These are phyloP conservation scores for Elmis aenea DNA, from an alignment of 2,888 invertebrate genomes.

Conservation along the genomic window DNA sequence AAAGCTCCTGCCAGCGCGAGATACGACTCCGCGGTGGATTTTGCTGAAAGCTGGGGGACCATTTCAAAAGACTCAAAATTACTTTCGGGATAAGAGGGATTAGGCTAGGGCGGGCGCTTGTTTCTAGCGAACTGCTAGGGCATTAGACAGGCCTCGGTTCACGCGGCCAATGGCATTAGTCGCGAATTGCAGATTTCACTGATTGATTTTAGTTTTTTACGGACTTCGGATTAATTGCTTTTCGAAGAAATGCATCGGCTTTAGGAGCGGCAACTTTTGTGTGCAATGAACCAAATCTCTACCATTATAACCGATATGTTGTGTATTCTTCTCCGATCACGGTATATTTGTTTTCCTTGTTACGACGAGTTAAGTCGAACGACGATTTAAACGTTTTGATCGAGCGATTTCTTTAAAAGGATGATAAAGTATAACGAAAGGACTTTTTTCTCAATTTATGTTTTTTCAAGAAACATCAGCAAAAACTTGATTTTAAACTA, in stretches of 20 bases:
- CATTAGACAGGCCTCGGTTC: conserved; percentile 43
- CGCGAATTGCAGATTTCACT: conserved; percentile 41
- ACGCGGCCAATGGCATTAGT: conserved; percentile 41
- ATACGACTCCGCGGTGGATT: conserved; percentile 44
- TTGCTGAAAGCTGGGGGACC: conserved; percentile 46
- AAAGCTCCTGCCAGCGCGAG: conserved; percentile 38
- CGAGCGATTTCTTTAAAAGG: no score
- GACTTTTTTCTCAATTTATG: no score
- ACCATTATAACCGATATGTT: no score
- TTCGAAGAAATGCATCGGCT: conserved; percentile 25
- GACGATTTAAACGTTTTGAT: no score
- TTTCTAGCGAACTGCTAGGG: conserved; percentile 39
- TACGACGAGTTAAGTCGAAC: no score
- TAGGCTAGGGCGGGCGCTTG: conserved; percentile 49
- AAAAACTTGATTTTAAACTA: no score
- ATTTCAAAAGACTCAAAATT: conserved; percentile 60
- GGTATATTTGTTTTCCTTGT: no score
- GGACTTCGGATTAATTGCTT: conserved; percentile 33
- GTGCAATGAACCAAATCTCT: no score
- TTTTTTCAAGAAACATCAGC: no score
- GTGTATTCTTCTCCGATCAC: no score
- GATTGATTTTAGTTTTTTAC: conserved; percentile 39
- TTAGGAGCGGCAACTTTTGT: no score
- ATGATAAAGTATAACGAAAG: no score
- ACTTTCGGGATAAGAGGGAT: conserved; percentile 61